Conservation (phyloP, 1,140 invertebrate genomes). For the Zophobas morio region DNA sequence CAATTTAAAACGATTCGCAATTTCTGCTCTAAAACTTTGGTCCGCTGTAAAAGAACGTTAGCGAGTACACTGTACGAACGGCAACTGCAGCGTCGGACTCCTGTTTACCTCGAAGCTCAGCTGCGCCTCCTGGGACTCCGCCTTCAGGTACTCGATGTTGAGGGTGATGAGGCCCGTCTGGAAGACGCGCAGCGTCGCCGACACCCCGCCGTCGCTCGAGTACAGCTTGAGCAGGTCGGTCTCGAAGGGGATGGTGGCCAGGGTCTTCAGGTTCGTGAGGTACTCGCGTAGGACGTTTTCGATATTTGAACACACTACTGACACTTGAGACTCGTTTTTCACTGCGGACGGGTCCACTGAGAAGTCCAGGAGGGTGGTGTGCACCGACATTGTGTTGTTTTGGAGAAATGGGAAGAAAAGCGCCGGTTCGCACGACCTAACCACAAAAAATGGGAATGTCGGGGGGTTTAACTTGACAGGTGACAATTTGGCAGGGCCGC, state of each 20-base stretch:
- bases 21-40: conserved; percentile 81
- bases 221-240: conserved; percentile 79
- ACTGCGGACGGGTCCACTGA: conserved; percentile 79
- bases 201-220: conserved; percentile 77
- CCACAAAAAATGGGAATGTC: neutral
- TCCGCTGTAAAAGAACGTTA: conserved; percentile 67
- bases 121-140: conserved; percentile 79
- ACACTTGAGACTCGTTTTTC: conserved; percentile 76
- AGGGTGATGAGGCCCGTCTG: conserved; percentile 81
- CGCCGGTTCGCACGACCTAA: conserved; percentile 27
- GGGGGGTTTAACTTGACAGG: neutral
- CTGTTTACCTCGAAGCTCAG: conserved; percentile 81
- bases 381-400: conserved; percentile 77
- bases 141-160: conserved; percentile 86
- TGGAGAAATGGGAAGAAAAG: neutral
- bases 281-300: conserved; percentile 78
- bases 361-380: conserved; percentile 87
- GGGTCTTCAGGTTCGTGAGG: conserved; percentile 77
- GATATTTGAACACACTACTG: conserved; percentile 76
- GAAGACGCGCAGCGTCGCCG: conserved; percentile 81
- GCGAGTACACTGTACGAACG: neutral
- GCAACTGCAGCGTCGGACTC: neutral
- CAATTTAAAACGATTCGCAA: conserved; percentile 80
- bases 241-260: conserved; percentile 71
- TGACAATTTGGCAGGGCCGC: neutral